A percentile compares a stretch with the other conserved stretches of the same genome.
phyloP scores from a whole-genome alignment of 2,888 invertebrate genomes.

The Synergus gifuensis region DNA sequence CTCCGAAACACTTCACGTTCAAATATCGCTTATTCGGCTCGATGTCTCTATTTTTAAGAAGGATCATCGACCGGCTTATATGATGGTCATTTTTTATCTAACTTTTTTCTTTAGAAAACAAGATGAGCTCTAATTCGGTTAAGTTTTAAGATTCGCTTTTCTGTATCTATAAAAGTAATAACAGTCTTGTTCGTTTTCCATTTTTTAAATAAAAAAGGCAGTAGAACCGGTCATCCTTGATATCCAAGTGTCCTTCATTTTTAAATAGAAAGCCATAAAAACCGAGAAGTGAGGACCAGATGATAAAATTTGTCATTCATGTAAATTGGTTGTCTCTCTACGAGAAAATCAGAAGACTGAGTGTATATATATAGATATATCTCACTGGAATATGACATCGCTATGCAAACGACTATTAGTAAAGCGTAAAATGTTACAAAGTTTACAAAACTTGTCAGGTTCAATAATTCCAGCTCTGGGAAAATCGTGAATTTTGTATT shows the following conservation, averaged over 20 bases:
- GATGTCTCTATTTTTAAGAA: conserved; percentile 6
- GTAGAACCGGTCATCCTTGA: conserved; percentile 58
- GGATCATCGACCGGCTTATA: conserved; percentile 10
- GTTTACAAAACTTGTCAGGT: neutral
- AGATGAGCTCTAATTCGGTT: neutral
- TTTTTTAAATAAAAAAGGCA: conserved; percentile 39
- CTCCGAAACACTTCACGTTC: neutral
- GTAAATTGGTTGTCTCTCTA: conserved; percentile 41
- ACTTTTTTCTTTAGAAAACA: conserved; percentile 4
- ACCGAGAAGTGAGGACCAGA: conserved; percentile 50
- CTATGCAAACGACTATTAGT: conserved; percentile 4
- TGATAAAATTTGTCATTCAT: conserved; percentile 55
- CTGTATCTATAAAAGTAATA: neutral
- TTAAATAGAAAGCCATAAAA: conserved; percentile 53
- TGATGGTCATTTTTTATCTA: neutral
- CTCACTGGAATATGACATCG: neutral
- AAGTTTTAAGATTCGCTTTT: neutral
- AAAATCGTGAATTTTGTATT: neutral
- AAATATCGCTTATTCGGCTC: neutral
- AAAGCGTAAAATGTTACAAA: conserved; percentile 17
- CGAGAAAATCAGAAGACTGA: conserved; percentile 2
- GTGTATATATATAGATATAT: neutral
- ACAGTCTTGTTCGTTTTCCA: neutral
- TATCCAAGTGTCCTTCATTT: conserved; percentile 55
- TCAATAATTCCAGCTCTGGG: neutral